A percentile compares a stretch with the other conserved stretches of the same genome.
phyloP scores from a whole-genome alignment of 35 echinoderm and acorn worm species.

The Ophioderma brevispina region DNA sequence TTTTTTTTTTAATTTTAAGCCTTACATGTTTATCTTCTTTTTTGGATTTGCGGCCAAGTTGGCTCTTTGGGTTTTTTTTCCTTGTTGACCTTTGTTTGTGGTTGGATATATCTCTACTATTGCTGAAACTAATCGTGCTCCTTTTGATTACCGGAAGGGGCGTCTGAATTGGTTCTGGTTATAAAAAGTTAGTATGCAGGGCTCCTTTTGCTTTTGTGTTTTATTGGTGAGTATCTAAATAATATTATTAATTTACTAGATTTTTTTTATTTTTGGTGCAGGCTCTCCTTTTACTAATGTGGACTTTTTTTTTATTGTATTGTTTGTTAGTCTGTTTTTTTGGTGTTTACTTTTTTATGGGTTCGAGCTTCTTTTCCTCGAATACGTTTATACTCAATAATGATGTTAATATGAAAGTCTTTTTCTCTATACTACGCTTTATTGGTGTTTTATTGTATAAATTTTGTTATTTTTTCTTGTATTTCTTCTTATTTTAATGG shows the following conservation, averaged over 20 bases:
- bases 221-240: constrained; percentile 80
- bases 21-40: constrained; percentile 23
- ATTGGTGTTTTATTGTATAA: background rate
- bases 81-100: constrained; percentile 35
- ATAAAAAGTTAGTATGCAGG: constrained; percentile 75
- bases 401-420: constrained; percentile 54
- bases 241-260: constrained; percentile 61
- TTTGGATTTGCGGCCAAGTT: constrained; percentile 1
- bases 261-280: constrained; percentile 45
- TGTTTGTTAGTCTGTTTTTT: background rate
- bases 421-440: constrained; percentile 39
- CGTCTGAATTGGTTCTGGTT: constrained; percentile 76
- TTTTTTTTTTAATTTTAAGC: constrained; percentile 11
- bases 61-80: constrained; percentile 41
- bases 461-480: background rate
- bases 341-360: constrained; percentile 49
- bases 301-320: too few species aligned
- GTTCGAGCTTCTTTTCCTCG: constrained; percentile 53
- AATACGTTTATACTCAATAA: constrained; percentile 51
- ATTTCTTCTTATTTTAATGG: background rate
- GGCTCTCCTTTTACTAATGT: background rate
- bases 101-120: constrained; percentile 60
- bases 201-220: constrained; percentile 68
- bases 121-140: constrained; percentile 78
- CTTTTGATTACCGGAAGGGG: constrained; percentile 86